A percentile compares a stretch with the other conserved stretches of the same genome.
Conservation (phyloP, 2,797 vertebrate genomes). For the Enteromius radiatus region DNA sequence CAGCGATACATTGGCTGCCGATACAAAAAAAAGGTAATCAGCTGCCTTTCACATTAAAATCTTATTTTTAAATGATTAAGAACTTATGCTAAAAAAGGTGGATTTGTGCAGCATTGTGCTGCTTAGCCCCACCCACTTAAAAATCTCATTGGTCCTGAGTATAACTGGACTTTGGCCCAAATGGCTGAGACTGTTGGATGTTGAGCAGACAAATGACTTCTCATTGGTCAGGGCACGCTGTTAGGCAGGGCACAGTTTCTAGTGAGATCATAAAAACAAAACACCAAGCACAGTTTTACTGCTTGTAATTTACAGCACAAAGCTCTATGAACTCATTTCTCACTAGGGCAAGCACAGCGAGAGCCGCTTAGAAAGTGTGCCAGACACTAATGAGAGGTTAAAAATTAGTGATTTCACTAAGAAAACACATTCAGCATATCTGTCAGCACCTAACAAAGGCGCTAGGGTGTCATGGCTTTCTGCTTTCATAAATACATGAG, state of each 20-base stretch:
- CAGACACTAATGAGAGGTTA: conserved; percentile 52
- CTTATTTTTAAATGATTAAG: too few species aligned
- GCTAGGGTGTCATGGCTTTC: conserved; percentile 10
- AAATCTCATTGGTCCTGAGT: neutral
- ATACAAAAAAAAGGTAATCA: too few species aligned
- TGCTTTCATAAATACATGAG: conserved; percentile 39
- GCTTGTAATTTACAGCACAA: conserved; percentile 41
- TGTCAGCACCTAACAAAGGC: conserved; percentile 27
- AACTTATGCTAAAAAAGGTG: neutral
- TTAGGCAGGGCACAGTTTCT: neutral
- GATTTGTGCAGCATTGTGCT: neutral
- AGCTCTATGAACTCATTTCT: conserved; percentile 52
- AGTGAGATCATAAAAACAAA: conserved; percentile 29
- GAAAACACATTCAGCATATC: conserved; percentile 36
- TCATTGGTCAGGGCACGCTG: neutral
- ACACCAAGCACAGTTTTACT: conserved; percentile 34
- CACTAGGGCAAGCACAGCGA: conserved; percentile 36
- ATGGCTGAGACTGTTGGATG: neutral
- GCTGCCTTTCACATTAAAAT: neutral
- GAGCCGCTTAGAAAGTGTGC: conserved; percentile 34
- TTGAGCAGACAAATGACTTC: neutral
- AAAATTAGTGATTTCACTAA: conserved; percentile 34
- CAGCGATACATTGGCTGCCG: too few species aligned
- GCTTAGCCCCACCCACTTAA: neutral
- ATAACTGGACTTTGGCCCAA: conserved; percentile 3